Evolutionary conservation across 2,797 vertebrate genomes (phyloP).

Genomic region (Amphiprion clarkii): DNA sequence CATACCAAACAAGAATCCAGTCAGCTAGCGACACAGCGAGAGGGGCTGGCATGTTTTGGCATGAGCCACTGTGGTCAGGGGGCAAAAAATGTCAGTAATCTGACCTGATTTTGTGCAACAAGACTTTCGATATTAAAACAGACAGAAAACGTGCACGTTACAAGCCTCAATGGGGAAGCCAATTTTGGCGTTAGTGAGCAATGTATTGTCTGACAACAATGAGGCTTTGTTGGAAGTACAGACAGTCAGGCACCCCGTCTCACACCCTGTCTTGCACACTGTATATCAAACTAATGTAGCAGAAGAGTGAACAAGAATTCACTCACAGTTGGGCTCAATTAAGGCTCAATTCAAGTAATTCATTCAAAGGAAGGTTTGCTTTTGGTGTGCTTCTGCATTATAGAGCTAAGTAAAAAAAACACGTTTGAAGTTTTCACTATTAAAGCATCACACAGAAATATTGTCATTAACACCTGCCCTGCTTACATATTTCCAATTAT

Average conservation of each 20-base stretch:
- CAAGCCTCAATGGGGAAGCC: conserved; percentile 54
- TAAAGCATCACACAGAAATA: neutral
- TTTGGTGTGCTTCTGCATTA: conserved; percentile 5
- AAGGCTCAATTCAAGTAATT: conserved; percentile 64
- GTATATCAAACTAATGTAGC: conserved; percentile 78
- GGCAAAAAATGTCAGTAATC: conserved; percentile 58
- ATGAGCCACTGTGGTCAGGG: conserved; percentile 35
- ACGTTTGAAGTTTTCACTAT: conserved; percentile 13
- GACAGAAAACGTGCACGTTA: conserved; percentile 51
- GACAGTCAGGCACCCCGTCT: conserved; percentile 81
- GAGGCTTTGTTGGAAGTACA: conserved; percentile 76
- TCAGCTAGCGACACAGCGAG: conserved; percentile 11
- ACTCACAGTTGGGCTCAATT: conserved; percentile 75
- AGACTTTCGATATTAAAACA: conserved; percentile 58
- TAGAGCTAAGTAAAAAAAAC: neutral
- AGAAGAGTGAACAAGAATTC: conserved; percentile 67
- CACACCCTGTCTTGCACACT: conserved; percentile 76
- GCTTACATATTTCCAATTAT: conserved; percentile 5
- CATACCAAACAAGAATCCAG: neutral
- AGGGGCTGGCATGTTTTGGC: conserved; percentile 37
- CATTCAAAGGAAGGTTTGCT: conserved; percentile 35
- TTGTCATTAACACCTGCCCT: conserved; percentile 29
- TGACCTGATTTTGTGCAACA: conserved; percentile 71
- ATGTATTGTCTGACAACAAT: conserved; percentile 78
- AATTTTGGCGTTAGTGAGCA: conserved; percentile 67